These are phyloP conservation scores for Coilia nasus DNA, from an alignment of 2,797 vertebrate genomes.

Conservation along the genomic window DNA sequence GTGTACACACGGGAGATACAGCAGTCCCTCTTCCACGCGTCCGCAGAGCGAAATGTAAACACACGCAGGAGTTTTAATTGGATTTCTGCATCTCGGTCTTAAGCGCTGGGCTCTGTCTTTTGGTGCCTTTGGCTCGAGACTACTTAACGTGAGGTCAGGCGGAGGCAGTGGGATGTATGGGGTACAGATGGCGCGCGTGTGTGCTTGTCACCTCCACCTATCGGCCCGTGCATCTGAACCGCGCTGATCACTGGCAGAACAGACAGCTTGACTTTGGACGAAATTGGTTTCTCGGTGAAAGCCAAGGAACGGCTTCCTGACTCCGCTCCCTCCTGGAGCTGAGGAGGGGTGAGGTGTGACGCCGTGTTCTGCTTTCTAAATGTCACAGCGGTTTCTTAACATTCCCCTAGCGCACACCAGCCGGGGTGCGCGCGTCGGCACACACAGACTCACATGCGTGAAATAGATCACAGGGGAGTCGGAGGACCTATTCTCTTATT, in stretches of 20 bases:
- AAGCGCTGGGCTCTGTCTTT: not conserved
- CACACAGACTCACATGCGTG: no score
- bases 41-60: not conserved
- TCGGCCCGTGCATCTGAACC: not conserved
- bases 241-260: not conserved
- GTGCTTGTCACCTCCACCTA: not conserved
- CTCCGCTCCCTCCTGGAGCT: slow-evolving; percentile 29
- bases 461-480: no score
- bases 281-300: slow-evolving; percentile 2
- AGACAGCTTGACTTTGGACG: not conserved
- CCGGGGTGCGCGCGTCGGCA: slow-evolving; percentile 44
- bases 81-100: not conserved
- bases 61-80: not conserved
- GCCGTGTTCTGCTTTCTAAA: slow-evolving; percentile 48
- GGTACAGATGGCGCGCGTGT: not conserved
- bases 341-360: slow-evolving; percentile 27
- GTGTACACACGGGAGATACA: not conserved
- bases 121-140: not conserved
- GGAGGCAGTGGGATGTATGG: no score
- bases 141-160: not conserved
- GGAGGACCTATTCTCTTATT: no score
- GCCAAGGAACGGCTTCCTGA: not conserved
- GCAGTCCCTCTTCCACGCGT: not conserved
- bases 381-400: slow-evolving; percentile 54
- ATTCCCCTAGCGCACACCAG: slow-evolving; percentile 43